phyloP scores from a whole-genome alignment of 2,888 invertebrate species.

The Zeuzera pyrina region DNA sequence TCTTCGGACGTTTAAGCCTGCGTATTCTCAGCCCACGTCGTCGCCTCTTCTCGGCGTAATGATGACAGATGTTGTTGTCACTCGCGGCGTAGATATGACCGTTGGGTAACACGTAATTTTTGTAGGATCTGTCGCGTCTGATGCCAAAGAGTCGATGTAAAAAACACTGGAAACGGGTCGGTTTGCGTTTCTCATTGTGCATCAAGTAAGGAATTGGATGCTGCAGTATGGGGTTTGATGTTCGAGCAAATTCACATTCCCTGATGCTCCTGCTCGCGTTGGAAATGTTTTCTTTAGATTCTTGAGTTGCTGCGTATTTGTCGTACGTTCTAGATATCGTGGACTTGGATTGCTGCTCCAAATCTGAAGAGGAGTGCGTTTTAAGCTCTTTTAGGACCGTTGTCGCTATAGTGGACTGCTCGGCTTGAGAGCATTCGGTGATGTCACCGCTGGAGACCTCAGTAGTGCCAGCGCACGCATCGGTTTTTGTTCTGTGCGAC shows the following conservation, averaged over 20 bases:
- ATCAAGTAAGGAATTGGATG: constrained; percentile 27
- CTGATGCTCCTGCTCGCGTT: neutral
- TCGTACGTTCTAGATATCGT: constrained; percentile 10
- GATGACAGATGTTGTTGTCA: constrained; percentile 37
- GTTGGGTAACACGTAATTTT: constrained; percentile 21
- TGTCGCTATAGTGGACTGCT: constrained; percentile 23
- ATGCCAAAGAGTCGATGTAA: constrained; percentile 48
- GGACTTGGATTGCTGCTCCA: constrained; percentile 22
- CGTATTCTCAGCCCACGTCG: constrained; percentile 37
- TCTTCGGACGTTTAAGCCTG: constrained; percentile 36
- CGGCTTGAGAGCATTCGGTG: constrained; percentile 9
- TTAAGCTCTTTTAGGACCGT: constrained; percentile 36
- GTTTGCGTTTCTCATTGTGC: constrained; percentile 28
- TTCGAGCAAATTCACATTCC: constrained; percentile 24
- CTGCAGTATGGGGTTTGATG: no score
- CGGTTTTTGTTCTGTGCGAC: constrained; percentile 46
- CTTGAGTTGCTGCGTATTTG: constrained; percentile 22
- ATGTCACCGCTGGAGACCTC: constrained; percentile 33
- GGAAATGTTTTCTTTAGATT: constrained; percentile 23
- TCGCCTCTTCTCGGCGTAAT: constrained; percentile 27
- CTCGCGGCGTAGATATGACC: constrained; percentile 39
- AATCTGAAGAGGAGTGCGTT: constrained; percentile 20
- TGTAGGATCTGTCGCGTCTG: constrained; percentile 25
- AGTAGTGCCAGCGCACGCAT: constrained; percentile 44
- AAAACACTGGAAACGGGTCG: constrained; percentile 49